Base-by-base conservation (phyloP, 2,797 vertebrate species). In the Gallinago stenura region DNA sequence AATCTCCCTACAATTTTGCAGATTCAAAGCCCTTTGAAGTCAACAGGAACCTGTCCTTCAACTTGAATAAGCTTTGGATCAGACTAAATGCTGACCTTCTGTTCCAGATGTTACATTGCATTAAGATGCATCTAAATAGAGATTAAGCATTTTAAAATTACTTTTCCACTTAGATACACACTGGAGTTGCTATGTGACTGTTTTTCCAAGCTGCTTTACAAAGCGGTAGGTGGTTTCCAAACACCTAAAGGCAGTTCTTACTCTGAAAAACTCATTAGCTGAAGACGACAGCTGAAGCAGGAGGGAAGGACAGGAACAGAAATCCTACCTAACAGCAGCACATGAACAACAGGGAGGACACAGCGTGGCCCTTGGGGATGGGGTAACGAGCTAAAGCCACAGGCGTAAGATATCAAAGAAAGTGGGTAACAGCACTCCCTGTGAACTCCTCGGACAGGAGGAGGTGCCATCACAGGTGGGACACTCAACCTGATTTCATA, bases 121-220 rank as follows among this genome's bases (percentile, higher is more conserved):
- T 51, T 9, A 37, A 87, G 35, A 60, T 50, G n/a, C 61, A 39
- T 20, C 72, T 79, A 81, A 30, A 56, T 1, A 64, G 50, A 87
- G 60, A 94, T 51, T n/a, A 94, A 28, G 7, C 65, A 61, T 54
- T 75, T 91, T 8, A 54, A 86, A 83, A 81, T 35, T 39, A 82
- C 56, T 90, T 75, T 70, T 57, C 46, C 39, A 73, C 45, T 93
- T 39, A 81, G 56, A 79, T 12, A 64, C 20, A 61, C 24, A 83
- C 4, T 33, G 31, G 66, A 81, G n/a, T 31, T 68, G 18, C 61
- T 78, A 33, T 53, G 15, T 75, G 28, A 71, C n/a, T 61, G 28
- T 31, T 87, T 91, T 89, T 60, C 90, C 51, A 76, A 89, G 33
- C 28, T 82, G 58, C 56, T 94, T 94, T 81, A 90, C 41, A 88